Base-by-base conservation (phyloP, 2,113 vertebrate species). In the Picathartes gymnocephalus region DNA sequence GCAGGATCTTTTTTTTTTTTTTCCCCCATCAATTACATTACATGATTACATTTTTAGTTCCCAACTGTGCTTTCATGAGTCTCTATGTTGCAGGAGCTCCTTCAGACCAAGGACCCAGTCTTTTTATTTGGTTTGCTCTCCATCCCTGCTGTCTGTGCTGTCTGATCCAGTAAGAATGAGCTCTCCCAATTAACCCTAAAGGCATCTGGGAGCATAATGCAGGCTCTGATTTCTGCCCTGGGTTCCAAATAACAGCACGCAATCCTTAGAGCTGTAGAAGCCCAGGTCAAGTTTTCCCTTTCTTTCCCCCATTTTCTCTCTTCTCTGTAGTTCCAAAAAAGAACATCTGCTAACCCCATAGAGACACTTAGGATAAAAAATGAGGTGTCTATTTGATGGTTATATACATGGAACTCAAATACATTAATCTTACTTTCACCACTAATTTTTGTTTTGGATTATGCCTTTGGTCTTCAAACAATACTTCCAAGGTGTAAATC, bases 301-400 rank as follows among this genome's bases (percentile, higher is more conserved):
- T 82, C n/a, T 82, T 84, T 69, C 27, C 13, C 50, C 39, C 6
- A 4, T 33, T 56, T 62, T 8, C 50, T 27, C 31, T 81, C 39
- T 66, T 58, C 33, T 66, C 5, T 21, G 4, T 74, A 45, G 60
- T 47, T 94, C 64, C 35, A 92, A 58, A 73, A 90, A 51, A 44
- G 42, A 70, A 92, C 91, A 95, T 94, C 91, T 97, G 95, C 50
- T 95, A 96, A 85, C 64, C 7, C 76, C 27, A 88, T 90, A 86
- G 76, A 81, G 39, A 42, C 42, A 86, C 44, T 78, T 73, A 44
- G 65, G 39, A 78, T 77, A 78, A 97, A 97, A 92, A 70, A 95
- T 90, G 86, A 95, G 18, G 92, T 90, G 82, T 61, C 88, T 88
- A 22, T 69, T 54, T 74, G 64, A 90, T 1, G 14, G 39, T 35